Percentiles rank a stretch among this genome's conserved stretches.
Conservation (phyloP, 2,113 vertebrate genomes). For the Cairina moschata region DNA sequence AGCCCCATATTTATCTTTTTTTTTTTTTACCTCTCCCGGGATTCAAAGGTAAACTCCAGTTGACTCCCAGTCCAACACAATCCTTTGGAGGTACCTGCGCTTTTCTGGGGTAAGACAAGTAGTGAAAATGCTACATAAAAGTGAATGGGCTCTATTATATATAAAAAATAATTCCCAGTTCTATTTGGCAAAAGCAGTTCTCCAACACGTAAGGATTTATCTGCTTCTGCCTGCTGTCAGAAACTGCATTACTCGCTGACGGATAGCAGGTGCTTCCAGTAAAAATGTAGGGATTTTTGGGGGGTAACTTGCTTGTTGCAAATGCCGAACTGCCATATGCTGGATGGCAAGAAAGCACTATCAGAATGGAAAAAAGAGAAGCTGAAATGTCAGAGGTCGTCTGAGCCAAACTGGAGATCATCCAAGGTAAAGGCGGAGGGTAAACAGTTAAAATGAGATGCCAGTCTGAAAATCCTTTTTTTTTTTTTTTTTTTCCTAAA, state of each 20-base stretch:
- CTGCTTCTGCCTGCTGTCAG: background rate
- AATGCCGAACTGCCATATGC: background rate
- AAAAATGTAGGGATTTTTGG: background rate
- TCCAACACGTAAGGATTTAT: background rate
- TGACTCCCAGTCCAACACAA: background rate
- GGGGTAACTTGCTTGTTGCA: background rate
- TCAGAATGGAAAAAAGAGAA: background rate
- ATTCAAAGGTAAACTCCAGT: background rate
- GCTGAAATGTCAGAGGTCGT: background rate
- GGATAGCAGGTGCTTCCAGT: conserved; percentile 4
- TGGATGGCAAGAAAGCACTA: background rate
- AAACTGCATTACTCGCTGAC: conserved; percentile 1
- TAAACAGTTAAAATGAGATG: background rate
- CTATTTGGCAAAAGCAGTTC: background rate
- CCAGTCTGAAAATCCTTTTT: background rate
- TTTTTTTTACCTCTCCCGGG: background rate
- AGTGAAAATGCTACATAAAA: background rate
- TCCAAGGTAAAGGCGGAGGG: background rate
- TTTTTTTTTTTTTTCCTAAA: background rate
- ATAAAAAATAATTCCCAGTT: background rate
- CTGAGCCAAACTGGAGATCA: background rate
- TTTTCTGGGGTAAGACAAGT: background rate
- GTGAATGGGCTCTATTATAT: background rate
- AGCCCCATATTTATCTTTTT: accelerated
- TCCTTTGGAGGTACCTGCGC: background rate